Evolutionary conservation across 2,888 invertebrate species (phyloP).

Genomic region (Dusona sp.): DNA sequence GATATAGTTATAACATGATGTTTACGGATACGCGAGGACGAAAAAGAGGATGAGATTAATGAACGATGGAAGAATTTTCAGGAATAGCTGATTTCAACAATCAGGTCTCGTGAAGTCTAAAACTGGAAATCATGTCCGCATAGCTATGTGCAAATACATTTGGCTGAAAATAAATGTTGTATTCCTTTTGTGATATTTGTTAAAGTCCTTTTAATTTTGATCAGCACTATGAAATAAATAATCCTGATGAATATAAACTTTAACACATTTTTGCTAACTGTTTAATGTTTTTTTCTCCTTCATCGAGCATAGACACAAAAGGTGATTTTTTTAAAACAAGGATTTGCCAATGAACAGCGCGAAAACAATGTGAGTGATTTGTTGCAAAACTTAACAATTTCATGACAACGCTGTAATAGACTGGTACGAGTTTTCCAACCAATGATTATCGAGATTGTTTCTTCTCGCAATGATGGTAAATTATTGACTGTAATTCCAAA

Average conservation of each 20-base stretch:
- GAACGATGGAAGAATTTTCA: conserved; percentile 30
- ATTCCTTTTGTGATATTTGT: not conserved
- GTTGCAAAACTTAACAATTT: conserved; percentile 15
- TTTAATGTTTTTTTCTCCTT: not conserved
- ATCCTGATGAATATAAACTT: not conserved
- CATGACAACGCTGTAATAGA: not conserved
- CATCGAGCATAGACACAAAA: not conserved
- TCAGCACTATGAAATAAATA: not conserved
- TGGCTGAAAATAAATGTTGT: not conserved
- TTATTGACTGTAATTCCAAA: conserved; percentile 10
- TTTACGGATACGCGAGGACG: not conserved
- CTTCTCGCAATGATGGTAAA: conserved; percentile 18
- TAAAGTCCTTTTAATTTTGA: not conserved
- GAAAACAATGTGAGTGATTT: not conserved
- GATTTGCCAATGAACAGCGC: not conserved
- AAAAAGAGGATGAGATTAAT: conserved; percentile 25
- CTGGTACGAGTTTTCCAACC: not conserved
- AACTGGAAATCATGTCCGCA: not conserved
- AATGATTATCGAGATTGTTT: conserved; percentile 25
- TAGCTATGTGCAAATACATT: not conserved
- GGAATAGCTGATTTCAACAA: not conserved
- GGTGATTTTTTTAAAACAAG: not conserved
- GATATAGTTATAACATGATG: conserved; percentile 15
- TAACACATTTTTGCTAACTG: not conserved
- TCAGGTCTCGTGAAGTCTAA: not conserved